Base-by-base conservation (phyloP, 2,797 vertebrate species). In the Acomys russatus region DNA sequence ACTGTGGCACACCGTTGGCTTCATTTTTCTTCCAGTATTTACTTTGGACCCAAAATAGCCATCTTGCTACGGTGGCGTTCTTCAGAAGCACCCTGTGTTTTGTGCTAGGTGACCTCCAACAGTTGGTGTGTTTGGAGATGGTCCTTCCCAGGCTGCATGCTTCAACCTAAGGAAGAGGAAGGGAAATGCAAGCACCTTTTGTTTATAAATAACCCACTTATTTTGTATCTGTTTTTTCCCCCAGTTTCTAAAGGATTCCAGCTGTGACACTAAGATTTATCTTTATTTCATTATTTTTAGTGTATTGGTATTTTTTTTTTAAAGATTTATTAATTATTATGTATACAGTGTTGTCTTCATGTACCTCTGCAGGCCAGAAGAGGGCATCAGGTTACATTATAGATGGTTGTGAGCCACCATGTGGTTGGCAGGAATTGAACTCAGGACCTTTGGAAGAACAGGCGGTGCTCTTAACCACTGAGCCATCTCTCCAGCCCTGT, bases 41-140 rank as follows among this genome's bases (percentile, higher is more conserved):
- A 96, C 96, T 98, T 98, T 98, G 96, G 86, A 96, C 82, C 93
- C 97, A 94, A 91, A 96, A 97, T 96, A 96, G 49, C 95, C 94
- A 94, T 91, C 44, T 91, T 96, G 76, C 88, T 95, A 74, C 92
- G 87, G 97, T 97, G 93, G 84, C 89, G 97, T 97, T 98, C 97
- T 98, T 98, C 95, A 97, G 56, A 97, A 98, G 94, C 71, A 68
- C 96, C 83, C 83, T 96, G 11, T 0, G 28, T 86, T 92, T 96
- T 95, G 86, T 97, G 97, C 91, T 95, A 94, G n/a, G 77, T 96
- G 93, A 88, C 91, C 63, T 89, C 87, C 71, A 73, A 3, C 90
- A 35, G 80, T 91, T 95, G 30, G 93, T 87, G 59, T 98, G 61
- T 97, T 98, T 97, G 95, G 90, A 23, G 44, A 84, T 90, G n/a